These are phyloP conservation scores for Corythucha ciliata DNA, from an alignment of 2,888 invertebrate species.

Conservation along the genomic window DNA sequence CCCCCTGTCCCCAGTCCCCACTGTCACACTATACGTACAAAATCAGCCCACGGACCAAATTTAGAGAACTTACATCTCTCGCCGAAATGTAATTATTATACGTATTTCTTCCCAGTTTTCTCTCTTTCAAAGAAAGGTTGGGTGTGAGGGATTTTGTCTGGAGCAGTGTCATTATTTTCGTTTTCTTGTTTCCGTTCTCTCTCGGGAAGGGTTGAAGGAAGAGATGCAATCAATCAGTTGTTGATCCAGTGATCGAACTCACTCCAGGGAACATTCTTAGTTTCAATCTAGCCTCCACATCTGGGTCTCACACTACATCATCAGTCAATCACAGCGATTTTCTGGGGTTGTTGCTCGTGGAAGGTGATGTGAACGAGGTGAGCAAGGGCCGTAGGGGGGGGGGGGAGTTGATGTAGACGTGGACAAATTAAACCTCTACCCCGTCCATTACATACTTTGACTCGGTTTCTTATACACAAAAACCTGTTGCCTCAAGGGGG, in stretches of 20 bases:
- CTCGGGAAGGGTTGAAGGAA: conserved; percentile 11
- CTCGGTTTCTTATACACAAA: too few relatives aligned
- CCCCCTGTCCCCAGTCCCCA: neutral
- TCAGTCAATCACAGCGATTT: conserved; percentile 19
- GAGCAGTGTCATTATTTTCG: neutral
- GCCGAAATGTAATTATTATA: too few relatives aligned
- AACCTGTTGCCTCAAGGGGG: too few relatives aligned
- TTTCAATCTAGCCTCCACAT: conserved; percentile 23
- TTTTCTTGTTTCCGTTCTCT: conserved; percentile 10
- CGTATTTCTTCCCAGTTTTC: too few relatives aligned
- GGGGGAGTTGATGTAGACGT: too few relatives aligned
- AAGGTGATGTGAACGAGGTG: too few relatives aligned
- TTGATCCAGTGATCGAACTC: conserved; percentile 23
- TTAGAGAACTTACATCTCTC: too few relatives aligned
- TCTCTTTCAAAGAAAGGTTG: too few relatives aligned
- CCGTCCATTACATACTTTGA: too few relatives aligned
- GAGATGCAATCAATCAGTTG: conserved; percentile 26
- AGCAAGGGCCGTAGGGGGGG: too few relatives aligned
- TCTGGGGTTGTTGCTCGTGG: too few relatives aligned
- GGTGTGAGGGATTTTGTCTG: neutral
- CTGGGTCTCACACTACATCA: conserved; percentile 20
- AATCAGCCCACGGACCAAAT: neutral
- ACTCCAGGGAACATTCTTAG: conserved; percentile 22
- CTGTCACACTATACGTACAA: neutral
- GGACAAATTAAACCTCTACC: too few relatives aligned